Evolutionary conservation across 2,797 vertebrate genomes (phyloP).

Genomic region (Lacerta bilineata): DNA sequence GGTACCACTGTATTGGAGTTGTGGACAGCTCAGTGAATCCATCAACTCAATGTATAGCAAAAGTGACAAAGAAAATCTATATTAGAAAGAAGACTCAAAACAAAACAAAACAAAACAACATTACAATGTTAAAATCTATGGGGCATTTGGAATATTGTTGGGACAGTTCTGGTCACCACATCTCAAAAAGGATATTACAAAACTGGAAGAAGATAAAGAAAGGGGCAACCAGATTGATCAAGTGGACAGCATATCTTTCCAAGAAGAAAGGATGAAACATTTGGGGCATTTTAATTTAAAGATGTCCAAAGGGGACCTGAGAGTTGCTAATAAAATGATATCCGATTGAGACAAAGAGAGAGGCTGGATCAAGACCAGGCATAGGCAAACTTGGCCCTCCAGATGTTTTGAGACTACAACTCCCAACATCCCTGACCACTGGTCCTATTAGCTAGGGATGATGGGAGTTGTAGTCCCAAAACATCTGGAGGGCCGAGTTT

Average conservation of each 20-base stretch:
- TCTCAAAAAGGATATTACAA: neutral
- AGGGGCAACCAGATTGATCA: neutral
- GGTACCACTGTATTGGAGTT: neutral
- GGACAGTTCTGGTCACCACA: neutral
- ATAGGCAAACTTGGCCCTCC: too few species aligned
- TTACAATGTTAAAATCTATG: neutral
- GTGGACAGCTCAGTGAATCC: neutral
- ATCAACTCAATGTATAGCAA: neutral
- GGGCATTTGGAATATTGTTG: neutral
- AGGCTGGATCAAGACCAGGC: too few species aligned
- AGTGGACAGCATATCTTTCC: neutral
- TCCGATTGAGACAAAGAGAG: too few species aligned
- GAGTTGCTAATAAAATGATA: too few species aligned
- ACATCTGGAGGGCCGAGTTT: too few species aligned
- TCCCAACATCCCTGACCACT: too few species aligned
- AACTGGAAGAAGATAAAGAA: neutral
- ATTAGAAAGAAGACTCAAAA: neutral
- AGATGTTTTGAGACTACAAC: too few species aligned
- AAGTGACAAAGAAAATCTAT: neutral
- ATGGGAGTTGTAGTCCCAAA: too few species aligned
- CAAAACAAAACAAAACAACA: too few species aligned
- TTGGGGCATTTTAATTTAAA: too few species aligned
- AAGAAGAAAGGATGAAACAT: neutral
- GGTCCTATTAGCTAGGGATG: too few species aligned
- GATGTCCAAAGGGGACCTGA: too few species aligned